phyloP scores from a whole-genome alignment of 2,888 invertebrate genomes.

The Dione juno region DNA sequence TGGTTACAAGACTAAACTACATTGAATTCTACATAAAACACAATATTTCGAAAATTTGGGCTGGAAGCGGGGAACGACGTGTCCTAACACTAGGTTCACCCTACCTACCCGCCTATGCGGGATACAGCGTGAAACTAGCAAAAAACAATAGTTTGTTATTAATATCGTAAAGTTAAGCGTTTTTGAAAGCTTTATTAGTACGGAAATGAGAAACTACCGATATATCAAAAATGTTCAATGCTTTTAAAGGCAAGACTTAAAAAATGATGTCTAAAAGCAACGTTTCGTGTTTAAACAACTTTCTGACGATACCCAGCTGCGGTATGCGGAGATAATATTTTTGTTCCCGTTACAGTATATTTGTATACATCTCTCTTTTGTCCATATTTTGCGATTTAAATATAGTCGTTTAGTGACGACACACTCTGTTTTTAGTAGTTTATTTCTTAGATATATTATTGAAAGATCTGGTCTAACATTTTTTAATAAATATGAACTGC shows the following conservation, averaged over 20 bases:
- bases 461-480: too few relatives aligned
- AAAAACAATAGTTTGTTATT: too few relatives aligned
- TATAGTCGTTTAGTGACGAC: not conserved
- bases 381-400: not conserved
- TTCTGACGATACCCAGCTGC: not conserved
- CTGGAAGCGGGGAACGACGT: too few relatives aligned
- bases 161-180: not conserved
- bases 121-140: too few relatives aligned
- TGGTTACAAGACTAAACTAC: too few relatives aligned
- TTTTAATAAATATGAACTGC: too few relatives aligned
- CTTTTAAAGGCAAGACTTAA: not conserved
- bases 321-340: not conserved
- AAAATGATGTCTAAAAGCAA: not conserved
- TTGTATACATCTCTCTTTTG: too few relatives aligned
- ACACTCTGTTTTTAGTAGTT: not conserved
- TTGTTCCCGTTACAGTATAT: not conserved
- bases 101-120: too few relatives aligned
- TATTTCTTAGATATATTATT: too few relatives aligned
- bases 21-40: too few relatives aligned
- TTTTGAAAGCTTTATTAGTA: not conserved
- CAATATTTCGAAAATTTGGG: too few relatives aligned
- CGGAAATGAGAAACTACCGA: not conserved
- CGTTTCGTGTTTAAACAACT: slow-evolving; percentile 2
- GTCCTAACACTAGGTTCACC: too few relatives aligned
- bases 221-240: not conserved